Evolutionary conservation across 2,888 invertebrate species (phyloP), one percentile per base, ranked within the genome.

Genomic region (Oligia strigilis): DNA sequence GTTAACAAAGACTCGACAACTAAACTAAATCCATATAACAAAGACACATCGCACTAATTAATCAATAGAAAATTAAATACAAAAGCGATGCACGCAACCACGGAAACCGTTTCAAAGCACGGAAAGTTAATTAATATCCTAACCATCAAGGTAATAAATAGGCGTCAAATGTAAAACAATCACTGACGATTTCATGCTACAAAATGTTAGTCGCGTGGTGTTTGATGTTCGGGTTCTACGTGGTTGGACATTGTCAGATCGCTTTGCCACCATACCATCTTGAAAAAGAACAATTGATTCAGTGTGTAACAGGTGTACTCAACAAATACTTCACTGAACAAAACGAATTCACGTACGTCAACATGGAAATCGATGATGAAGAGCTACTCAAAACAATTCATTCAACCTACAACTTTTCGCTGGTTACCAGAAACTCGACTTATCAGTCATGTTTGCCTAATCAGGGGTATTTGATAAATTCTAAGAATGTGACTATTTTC

Each of bases 401-500:
- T 72, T 69, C 58, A 19, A 73, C 40, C 14, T 43, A 43, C 6
- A 52, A 71, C 13, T 81, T 81, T 46, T 74, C 86, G 2, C 14
- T 89, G 8, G 60, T 85, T 73, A 46, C 71, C 3, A 77, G 81
- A 70, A 49, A 77, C n/a, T 19, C 67, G 2, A 72, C 49, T 6
- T 14, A 78, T 17, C 80, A 84, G 49, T 77, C 78, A 9, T 69
- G 78, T 3, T 36, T 83, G 11, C 65, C 76, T 29, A 89, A 91
- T 60, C 71, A 81, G 40, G 91, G 87, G 9, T 94, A 94, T 77
- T 36, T 95, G 49, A 92, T 80, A 0, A 75, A 83, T 13, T 89
- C 90, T 0, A 82, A 71, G 0, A 88, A 90, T 62, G 80, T 78
- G 4, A 71, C 64, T 1, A 80, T 87, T n/a, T 93, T 94, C 46